These are phyloP conservation scores for Mormyrus hasselquistii DNA, from an alignment of 2,797 vertebrate genomes.

Conservation along the genomic window DNA sequence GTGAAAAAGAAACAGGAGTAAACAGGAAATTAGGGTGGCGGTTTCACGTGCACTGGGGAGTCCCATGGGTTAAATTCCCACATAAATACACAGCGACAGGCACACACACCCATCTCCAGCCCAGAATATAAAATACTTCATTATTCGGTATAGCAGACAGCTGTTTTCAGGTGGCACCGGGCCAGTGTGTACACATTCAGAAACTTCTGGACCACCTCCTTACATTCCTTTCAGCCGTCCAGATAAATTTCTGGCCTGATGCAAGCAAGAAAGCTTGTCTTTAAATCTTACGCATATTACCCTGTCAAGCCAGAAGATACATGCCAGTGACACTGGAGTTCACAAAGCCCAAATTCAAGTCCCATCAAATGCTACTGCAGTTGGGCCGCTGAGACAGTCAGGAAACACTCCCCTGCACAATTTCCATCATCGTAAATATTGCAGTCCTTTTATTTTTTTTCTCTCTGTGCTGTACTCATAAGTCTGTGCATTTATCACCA, in stretches of 20 bases:
- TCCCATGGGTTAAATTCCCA: not conserved
- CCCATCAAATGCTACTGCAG: not conserved
- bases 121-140: not conserved
- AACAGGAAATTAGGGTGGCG: not conserved
- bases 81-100: not conserved
- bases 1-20: not conserved
- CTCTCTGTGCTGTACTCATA: not conserved
- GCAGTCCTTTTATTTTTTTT: not conserved
- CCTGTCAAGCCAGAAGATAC: not conserved
- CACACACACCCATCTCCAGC: not conserved
- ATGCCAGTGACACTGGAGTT: not conserved
- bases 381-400: not conserved
- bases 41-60: not conserved
- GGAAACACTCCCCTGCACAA: not conserved
- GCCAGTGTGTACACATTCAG: not conserved
- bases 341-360: not conserved
- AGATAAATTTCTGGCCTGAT: not conserved
- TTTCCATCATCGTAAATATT: slow-evolving; percentile 3
- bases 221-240: not conserved
- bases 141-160: not conserved
- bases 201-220: not conserved
- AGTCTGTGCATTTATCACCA: slow-evolving; percentile 8
- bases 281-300: not conserved
- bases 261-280: not conserved
- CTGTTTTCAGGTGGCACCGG: not conserved